phyloP scores from a whole-genome alignment of 2,113 vertebrate genomes.

The Silurus glanis region DNA sequence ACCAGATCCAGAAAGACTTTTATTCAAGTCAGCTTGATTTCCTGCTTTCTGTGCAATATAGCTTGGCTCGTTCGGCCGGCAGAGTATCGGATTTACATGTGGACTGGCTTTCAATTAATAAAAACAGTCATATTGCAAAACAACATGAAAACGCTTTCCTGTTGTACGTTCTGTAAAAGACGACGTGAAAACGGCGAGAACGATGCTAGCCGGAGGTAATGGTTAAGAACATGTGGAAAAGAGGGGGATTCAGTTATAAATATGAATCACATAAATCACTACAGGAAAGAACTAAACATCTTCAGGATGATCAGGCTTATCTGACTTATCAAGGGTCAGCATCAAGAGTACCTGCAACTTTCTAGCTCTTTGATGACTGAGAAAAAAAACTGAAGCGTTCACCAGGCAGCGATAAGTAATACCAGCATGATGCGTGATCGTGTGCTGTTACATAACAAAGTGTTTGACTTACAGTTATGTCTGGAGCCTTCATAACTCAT shows the following conservation, averaged over 20 bases:
- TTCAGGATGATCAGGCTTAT: background rate
- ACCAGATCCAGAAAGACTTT: constrained; percentile 10
- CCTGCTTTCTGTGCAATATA: background rate
- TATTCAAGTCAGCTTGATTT: constrained; percentile 21
- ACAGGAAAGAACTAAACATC: background rate
- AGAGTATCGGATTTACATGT: constrained; percentile 19
- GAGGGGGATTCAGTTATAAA: too few relatives aligned
- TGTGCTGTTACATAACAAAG: constrained; percentile 40
- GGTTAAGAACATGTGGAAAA: background rate
- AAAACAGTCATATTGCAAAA: background rate
- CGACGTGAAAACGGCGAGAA: background rate
- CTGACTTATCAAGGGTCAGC: background rate
- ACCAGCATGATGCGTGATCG: constrained; percentile 29
- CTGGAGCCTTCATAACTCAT: constrained; percentile 43
- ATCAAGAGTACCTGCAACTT: background rate
- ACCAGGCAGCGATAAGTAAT: background rate
- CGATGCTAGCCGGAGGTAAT: background rate
- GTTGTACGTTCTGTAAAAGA: background rate
- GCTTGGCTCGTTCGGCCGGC: background rate
- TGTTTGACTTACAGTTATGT: constrained; percentile 45
- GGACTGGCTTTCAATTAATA: constrained; percentile 6
- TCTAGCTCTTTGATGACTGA: background rate
- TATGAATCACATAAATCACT: background rate
- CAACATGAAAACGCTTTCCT: background rate
- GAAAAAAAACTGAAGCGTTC: background rate